These are phyloP conservation scores for Pocillopora grandis DNA, from an alignment of 92 coral and sea anemone species.

Conservation along the genomic window DNA sequence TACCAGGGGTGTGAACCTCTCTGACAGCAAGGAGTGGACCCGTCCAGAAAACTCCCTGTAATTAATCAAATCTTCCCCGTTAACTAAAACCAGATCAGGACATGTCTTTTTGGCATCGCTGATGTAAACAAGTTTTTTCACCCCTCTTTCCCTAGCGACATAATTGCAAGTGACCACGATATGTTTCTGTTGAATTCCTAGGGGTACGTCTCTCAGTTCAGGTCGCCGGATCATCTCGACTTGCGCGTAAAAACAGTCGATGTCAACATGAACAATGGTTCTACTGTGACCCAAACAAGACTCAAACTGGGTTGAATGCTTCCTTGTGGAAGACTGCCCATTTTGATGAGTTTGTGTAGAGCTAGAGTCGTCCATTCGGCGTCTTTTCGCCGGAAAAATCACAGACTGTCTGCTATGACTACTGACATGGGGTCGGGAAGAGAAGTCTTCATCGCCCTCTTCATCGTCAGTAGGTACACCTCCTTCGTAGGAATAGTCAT, in stretches of 20 bases:
- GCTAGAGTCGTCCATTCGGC: conserved; percentile 15
- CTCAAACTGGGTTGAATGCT: conserved; percentile 2
- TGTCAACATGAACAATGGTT: conserved; percentile 77
- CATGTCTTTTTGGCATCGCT: conserved; percentile 79
- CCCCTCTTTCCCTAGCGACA: conserved; percentile 75
- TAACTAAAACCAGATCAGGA: conserved; percentile 77
- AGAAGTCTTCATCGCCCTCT: conserved; percentile 65
- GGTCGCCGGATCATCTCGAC: conserved; percentile 84
- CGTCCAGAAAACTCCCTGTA: conserved; percentile 75
- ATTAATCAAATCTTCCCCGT: conserved; percentile 74
- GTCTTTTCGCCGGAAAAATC: conserved; percentile 40
- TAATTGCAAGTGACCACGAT: conserved; percentile 85
- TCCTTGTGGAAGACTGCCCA: too few species aligned
- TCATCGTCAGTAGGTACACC: conserved; percentile 57
- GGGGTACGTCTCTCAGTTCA: conserved; percentile 54
- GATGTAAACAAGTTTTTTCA: conserved; percentile 70
- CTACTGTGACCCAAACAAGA: conserved; percentile 54
- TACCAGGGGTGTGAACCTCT: conserved; percentile 63
- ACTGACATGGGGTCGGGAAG: conserved; percentile 16
- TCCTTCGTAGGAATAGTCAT: conserved; percentile 28
- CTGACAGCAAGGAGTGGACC: conserved; percentile 54
- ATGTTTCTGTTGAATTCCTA: conserved; percentile 81
- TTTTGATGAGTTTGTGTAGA: background rate
- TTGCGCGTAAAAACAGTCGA: conserved; percentile 89
- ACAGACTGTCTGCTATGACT: conserved; percentile 12